Evolutionary conservation across 2,888 invertebrate species (phyloP), one percentile per base, ranked within the genome.

Genomic region (Lasioglossum calceatum): DNA sequence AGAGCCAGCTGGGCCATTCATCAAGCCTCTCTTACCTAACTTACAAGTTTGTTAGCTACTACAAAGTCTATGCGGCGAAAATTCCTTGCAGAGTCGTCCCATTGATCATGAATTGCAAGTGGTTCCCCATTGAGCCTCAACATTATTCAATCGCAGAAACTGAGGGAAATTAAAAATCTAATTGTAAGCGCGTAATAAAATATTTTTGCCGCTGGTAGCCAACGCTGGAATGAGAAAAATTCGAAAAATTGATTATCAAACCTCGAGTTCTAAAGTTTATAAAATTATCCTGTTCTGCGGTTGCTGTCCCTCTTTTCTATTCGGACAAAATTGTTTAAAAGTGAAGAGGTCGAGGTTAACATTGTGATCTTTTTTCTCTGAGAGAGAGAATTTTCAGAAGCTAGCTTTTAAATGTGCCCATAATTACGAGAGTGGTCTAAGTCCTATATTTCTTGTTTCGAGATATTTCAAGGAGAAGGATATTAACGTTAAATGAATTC

Each of bases 71-170:
- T 27, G 44, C 58, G n/a, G 27, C 71, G 44, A 42, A 61, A 71
- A 77, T 72, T 61, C 70, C 47, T 72, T 4, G 58, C 61, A 32
- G 71, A 83, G 32, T 70, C 74, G 82, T 82, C 50, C 27, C 27
- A 70, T 70, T 23, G 70, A 36, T 70, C 39, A 70, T 42, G 39
- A 23, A 42, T 39, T 70, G 70, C 70, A 61, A 4, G 39, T 70
- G 12, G 4, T 39, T 70, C 39, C 0, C 39, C 67, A 36, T 67
- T 67, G 23, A 70, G 3, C 39, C 36, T n/a, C 12, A 12, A 70
- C 39, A 36, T 67, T 67, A 67, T 67, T 36, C 61, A 32, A 27
- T 61, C 27, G 54, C 23, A n/a, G 54, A 54, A 54, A 54, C n/a
- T 54, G 8, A 54, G n/a, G 8, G n/a, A 54, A 54, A 54, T 54